Conservation (phyloP, 2,888 invertebrate genomes). For the Athripsodes cinereus region DNA sequence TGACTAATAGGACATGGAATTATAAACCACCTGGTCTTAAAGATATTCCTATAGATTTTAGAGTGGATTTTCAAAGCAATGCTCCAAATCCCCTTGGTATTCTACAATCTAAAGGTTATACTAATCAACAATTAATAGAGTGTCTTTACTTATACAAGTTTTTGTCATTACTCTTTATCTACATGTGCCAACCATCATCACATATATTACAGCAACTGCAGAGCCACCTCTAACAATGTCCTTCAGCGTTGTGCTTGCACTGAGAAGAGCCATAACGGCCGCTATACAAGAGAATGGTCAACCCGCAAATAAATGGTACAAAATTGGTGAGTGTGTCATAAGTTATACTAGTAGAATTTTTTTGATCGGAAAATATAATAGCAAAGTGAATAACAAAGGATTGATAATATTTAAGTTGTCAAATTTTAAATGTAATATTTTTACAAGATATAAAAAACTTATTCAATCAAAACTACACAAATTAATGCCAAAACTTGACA, state of each 20-base stretch:
- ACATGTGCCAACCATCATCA: too few species aligned
- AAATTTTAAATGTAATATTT: too few species aligned
- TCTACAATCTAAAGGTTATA: slow-evolving; percentile 64
- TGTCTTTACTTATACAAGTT: too few species aligned
- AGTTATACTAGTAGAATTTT: too few species aligned
- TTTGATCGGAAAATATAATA: too few species aligned
- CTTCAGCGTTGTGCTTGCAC: slow-evolving; percentile 53
- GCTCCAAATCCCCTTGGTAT: slow-evolving; percentile 56
- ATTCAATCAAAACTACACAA: too few species aligned
- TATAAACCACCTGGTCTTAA: slow-evolving; percentile 65
- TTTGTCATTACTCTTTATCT: too few species aligned
- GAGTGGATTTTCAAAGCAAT: slow-evolving; percentile 55
- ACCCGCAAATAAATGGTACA: slow-evolving; percentile 49
- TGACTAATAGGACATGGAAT: slow-evolving; percentile 68
- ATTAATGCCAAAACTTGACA: too few species aligned
- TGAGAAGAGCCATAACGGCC: slow-evolving; percentile 61
- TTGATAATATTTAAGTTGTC: too few species aligned
- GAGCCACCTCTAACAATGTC: slow-evolving; percentile 56
- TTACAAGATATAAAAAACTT: too few species aligned
- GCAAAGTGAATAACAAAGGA: too few species aligned
- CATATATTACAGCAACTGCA: slow-evolving; percentile 50
- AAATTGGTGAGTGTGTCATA: slow-evolving; percentile 46
- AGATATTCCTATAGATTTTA: slow-evolving; percentile 65
- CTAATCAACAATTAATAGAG: too few species aligned
- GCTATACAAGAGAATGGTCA: slow-evolving; percentile 60